Conservation (phyloP, 2,113 vertebrate species). For the Smithornis capensis region DNA sequence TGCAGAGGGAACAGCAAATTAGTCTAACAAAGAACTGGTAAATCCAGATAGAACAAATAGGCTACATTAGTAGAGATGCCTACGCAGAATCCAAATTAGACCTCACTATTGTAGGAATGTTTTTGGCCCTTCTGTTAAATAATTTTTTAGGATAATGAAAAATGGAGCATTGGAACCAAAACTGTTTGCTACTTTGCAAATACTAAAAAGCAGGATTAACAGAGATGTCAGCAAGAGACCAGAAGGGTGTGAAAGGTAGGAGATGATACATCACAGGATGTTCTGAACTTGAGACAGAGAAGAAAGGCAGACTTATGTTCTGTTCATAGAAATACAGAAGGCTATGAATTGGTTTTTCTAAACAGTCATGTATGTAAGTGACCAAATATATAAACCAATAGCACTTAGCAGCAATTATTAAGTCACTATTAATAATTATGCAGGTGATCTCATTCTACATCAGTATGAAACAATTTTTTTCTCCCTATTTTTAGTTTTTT, state of each 20-base stretch:
- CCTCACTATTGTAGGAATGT: not conserved
- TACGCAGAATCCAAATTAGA: not conserved
- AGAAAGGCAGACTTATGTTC: fast-evolving
- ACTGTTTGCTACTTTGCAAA: not conserved
- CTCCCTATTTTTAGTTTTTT: not conserved
- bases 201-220: not conserved
- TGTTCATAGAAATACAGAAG: not conserved
- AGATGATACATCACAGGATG: fast-evolving
- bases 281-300: not conserved
- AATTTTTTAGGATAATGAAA: not conserved
- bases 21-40: not conserved
- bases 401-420: not conserved
- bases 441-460: not conserved
- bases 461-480: not conserved
- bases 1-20: not conserved
- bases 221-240: not conserved
- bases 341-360: not conserved
- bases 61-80: not conserved
- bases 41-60: not conserved
- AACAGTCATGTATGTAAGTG: not conserved
- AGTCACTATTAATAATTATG: not conserved
- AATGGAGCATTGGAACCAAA: not conserved
- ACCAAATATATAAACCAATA: not conserved
- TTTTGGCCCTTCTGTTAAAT: not conserved
- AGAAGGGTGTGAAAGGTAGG: not conserved